Evolutionary conservation across 2,888 invertebrate species (phyloP).

Genomic region (Drosophila histrio): DNA sequence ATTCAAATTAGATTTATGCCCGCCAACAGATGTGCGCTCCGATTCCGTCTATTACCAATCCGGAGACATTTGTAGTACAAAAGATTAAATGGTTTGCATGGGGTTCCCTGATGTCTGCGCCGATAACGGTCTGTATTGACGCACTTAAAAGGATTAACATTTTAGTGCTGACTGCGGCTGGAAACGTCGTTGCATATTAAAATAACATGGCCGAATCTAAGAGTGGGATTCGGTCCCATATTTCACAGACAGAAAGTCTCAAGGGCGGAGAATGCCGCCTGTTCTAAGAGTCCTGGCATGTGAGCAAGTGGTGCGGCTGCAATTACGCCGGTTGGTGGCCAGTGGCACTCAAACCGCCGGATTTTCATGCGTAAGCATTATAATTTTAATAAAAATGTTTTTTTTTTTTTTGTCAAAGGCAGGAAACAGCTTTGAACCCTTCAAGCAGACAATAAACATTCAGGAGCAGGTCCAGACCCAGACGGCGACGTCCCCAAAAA

Average conservation of each 20-base stretch:
- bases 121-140: constrained; percentile 39
- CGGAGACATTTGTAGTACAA: constrained; percentile 60
- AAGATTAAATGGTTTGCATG: constrained; percentile 59
- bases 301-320: constrained; percentile 23
- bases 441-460: constrained; percentile 50
- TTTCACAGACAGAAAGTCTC: constrained; percentile 37
- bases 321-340: constrained; percentile 46
- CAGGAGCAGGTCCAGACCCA: constrained; percentile 21
- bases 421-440: constrained; percentile 63
- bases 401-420: constrained; percentile 52
- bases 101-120: constrained; percentile 50
- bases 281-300: not conserved
- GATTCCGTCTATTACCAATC: constrained; percentile 29
- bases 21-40: constrained; percentile 59
- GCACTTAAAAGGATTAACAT: constrained; percentile 79
- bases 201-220: constrained; percentile 35
- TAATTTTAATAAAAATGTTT: constrained; percentile 75
- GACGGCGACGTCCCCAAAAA: constrained; percentile 13
- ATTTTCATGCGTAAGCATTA: constrained; percentile 62
- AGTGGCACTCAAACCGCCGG: constrained; percentile 25
- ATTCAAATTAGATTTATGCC: constrained; percentile 68
- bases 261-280: constrained; percentile 12
- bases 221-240: constrained; percentile 25
- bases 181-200: constrained; percentile 57
- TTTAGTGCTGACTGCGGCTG: constrained; percentile 65